These are phyloP conservation scores for Aphrophora alni DNA, from an alignment of 2,888 invertebrate genomes.

Conservation along the genomic window DNA sequence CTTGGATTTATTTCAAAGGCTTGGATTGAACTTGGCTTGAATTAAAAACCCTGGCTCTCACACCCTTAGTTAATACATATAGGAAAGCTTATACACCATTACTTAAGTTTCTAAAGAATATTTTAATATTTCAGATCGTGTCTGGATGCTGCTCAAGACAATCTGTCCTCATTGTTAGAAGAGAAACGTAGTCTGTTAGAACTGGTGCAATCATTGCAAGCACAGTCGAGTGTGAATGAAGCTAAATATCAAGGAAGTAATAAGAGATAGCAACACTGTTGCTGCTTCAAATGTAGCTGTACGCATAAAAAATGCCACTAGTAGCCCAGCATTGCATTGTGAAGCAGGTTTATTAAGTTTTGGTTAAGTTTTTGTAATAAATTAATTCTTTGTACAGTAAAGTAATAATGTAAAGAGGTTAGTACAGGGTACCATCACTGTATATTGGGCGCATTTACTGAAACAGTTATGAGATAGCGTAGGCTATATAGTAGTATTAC, in stretches of 20 bases:
- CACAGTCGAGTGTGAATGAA: conserved; percentile 57
- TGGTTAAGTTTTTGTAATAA: background rate
- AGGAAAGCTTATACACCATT: no score
- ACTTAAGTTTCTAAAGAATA: no score
- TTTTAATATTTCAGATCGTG: conserved; percentile 51
- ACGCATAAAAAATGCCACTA: conserved; percentile 48
- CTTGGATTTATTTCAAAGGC: no score
- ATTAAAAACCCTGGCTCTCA: no score
- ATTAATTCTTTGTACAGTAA: background rate
- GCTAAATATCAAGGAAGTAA: conserved; percentile 45
- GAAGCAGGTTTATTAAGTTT: background rate
- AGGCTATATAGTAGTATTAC: no score
- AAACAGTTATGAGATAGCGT: no score
- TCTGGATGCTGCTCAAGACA: conserved; percentile 74
- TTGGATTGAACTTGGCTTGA: no score
- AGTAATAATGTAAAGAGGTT: background rate
- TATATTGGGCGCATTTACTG: no score
- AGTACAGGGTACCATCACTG: background rate
- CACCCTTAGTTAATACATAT: no score
- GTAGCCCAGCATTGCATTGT: background rate
- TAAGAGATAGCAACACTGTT: conserved; percentile 62
- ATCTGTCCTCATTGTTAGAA: conserved; percentile 71
- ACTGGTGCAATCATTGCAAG: conserved; percentile 72
- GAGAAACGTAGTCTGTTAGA: conserved; percentile 78
- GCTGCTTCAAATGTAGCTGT: conserved; percentile 63